A percentile compares a stretch with the other conserved stretches of the same genome.
Evolutionary conservation across 2,888 invertebrate species (phyloP).

Genomic region (Hipparchia semele): DNA sequence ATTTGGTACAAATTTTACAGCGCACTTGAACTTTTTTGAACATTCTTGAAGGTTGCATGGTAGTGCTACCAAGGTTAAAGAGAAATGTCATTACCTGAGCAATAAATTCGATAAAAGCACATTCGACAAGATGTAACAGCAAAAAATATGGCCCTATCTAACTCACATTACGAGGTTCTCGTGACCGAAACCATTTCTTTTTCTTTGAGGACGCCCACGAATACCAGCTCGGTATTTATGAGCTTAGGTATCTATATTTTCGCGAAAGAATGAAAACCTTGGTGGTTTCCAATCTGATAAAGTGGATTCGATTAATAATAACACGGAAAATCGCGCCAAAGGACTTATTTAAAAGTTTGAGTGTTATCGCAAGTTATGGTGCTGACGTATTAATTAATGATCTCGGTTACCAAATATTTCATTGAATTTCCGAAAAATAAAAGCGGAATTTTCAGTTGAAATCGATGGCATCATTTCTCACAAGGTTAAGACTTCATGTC

Average conservation of each 20-base stretch:
- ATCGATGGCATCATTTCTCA: background rate
- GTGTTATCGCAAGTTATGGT: conserved; percentile 39
- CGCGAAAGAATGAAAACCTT: conserved; percentile 54
- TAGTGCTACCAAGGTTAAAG: conserved; percentile 58
- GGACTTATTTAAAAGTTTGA: conserved; percentile 41
- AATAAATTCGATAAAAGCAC: conserved; percentile 66
- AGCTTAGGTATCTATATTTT: conserved; percentile 51
- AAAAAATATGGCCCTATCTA: conserved; percentile 67
- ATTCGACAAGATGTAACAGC: conserved; percentile 68
- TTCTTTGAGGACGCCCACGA: conserved; percentile 68
- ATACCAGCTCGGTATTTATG: conserved; percentile 70
- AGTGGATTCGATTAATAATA: conserved; percentile 58
- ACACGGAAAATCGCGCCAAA: conserved; percentile 52
- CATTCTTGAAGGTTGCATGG: conserved; percentile 48
- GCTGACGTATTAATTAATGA: conserved; percentile 24
- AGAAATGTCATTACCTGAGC: conserved; percentile 60
- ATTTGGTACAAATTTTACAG: conserved; percentile 29
- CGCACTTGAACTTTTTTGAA: conserved; percentile 60
- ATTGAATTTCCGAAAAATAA: background rate
- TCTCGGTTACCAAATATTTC: background rate
- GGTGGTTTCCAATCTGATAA: conserved; percentile 54
- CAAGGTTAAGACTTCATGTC: background rate
- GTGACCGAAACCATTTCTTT: conserved; percentile 74
- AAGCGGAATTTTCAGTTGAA: background rate
- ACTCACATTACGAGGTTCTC: conserved; percentile 67